Evolutionary conservation across 1,140 invertebrate genomes (phyloP).

Genomic region (Zaprionus taronus): DNA sequence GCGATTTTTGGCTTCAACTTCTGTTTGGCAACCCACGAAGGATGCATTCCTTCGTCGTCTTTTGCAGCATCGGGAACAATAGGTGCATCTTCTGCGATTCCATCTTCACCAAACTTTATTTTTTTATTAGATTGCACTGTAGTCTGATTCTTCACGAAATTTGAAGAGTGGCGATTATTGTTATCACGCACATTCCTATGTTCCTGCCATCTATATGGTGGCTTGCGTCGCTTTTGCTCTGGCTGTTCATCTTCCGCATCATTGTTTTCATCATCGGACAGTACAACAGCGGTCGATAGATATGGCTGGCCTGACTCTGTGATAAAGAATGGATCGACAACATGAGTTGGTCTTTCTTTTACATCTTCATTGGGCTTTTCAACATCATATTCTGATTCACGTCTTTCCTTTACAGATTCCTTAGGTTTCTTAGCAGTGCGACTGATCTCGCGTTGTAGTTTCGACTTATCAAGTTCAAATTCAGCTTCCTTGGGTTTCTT

Average conservation of each 20-base stretch:
- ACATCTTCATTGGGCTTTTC: conserved; percentile 22
- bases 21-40: conserved; percentile 87
- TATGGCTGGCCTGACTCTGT: conserved; percentile 86
- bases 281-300: conserved; percentile 85
- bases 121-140: conserved; percentile 74
- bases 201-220: not conserved
- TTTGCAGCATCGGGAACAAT: not conserved
- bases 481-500: not conserved
- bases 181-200: not conserved
- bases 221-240: conserved; percentile 4
- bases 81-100: conserved; percentile 9
- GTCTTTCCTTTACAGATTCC: not conserved
- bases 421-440: not conserved
- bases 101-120: conserved; percentile 72
- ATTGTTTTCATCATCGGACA: conserved; percentile 45
- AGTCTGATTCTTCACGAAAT: conserved; percentile 85
- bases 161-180: conserved; percentile 85
- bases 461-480: not conserved
- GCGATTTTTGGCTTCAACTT: conserved; percentile 75
- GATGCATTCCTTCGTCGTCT: conserved; percentile 84
- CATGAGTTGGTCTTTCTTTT: conserved; percentile 60
- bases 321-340: conserved; percentile 87
- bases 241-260: conserved; percentile 27
- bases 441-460: not conserved
- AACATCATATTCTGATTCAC: not conserved